Evolutionary conservation across 2,888 invertebrate genomes (phyloP).

Genomic region (Meandrusa payeni): DNA sequence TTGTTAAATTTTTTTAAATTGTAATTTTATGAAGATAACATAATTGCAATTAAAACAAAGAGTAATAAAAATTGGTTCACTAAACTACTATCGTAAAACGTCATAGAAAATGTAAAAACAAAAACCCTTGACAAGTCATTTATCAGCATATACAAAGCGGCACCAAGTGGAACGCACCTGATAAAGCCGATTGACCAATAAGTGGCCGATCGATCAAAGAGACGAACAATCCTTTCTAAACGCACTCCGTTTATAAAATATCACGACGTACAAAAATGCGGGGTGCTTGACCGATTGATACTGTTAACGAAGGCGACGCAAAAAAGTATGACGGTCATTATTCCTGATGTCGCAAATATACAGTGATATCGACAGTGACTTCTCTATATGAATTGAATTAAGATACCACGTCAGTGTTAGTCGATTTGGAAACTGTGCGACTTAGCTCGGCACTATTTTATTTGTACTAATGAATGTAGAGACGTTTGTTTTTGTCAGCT

Average conservation of each 20-base stretch:
- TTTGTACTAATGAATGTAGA: not conserved
- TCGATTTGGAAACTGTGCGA: too few species aligned
- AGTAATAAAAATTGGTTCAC: too few species aligned
- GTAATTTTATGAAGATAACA: too few species aligned
- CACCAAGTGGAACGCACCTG: not conserved
- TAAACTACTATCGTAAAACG: too few species aligned
- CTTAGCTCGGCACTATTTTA: not conserved
- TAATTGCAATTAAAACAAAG: too few species aligned
- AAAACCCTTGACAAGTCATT: too few species aligned
- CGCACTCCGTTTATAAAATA: constrained; percentile 1
- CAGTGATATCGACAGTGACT: not conserved
- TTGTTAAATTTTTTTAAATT: too few species aligned
- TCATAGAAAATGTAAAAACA: too few species aligned
- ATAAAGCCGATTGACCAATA: constrained; percentile 13
- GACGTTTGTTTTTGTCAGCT: too few species aligned
- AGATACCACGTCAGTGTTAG: too few species aligned
- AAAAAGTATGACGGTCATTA: constrained; percentile 16
- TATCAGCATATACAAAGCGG: not conserved
- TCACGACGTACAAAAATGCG: not conserved
- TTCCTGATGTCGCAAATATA: constrained; percentile 5
- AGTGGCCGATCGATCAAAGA: constrained; percentile 12
- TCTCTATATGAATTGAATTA: too few species aligned
- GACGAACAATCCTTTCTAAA: constrained; percentile 8
- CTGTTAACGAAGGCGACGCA: constrained; percentile 10
- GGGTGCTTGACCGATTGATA: constrained; percentile 19